These are phyloP conservation scores for Schizotus pectinicornis DNA, from an alignment of 2,888 invertebrate species.

Conservation along the genomic window DNA sequence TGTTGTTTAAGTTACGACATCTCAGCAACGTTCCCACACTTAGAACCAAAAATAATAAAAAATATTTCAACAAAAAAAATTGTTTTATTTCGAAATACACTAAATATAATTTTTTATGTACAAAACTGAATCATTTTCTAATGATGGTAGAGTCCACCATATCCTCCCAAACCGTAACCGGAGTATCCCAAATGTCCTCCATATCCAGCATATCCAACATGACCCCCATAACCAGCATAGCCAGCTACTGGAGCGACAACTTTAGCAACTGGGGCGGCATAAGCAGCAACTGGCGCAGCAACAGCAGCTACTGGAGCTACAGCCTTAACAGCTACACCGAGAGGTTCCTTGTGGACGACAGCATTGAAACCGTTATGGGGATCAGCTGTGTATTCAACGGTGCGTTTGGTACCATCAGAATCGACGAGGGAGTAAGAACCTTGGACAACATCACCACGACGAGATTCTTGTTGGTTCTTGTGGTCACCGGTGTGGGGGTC, in stretches of 20 bases:
- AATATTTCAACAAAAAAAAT: no score
- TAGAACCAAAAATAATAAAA: no score
- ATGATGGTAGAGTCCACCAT: no score
- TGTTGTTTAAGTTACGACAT: no score
- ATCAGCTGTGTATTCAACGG: constrained; percentile 63
- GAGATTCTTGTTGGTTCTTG: constrained; percentile 61
- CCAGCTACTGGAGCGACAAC: constrained; percentile 38
- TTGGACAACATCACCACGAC: constrained; percentile 61
- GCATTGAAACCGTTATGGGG: constrained; percentile 63
- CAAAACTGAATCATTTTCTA: no score
- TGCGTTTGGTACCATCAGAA: constrained; percentile 61
- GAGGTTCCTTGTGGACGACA: constrained; percentile 61
- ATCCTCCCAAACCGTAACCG: no score
- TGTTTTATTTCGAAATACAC: no score
- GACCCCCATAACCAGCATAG: background rate
- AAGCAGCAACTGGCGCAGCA: no score
- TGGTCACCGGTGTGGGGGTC: constrained; percentile 58
- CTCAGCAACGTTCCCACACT: no score
- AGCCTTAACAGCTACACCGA: constrained; percentile 46
- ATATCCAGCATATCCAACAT: constrained; percentile 24
- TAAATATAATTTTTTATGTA: no score
- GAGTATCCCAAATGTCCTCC: no score
- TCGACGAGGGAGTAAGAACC: constrained; percentile 62
- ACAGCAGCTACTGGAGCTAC: constrained; percentile 50
- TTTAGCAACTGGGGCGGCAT: constrained; percentile 34